Evolutionary conservation across 2,113 vertebrate species (phyloP), one percentile per base, ranked within the genome.

Genomic region (Pelvicachromis taeniatus): DNA sequence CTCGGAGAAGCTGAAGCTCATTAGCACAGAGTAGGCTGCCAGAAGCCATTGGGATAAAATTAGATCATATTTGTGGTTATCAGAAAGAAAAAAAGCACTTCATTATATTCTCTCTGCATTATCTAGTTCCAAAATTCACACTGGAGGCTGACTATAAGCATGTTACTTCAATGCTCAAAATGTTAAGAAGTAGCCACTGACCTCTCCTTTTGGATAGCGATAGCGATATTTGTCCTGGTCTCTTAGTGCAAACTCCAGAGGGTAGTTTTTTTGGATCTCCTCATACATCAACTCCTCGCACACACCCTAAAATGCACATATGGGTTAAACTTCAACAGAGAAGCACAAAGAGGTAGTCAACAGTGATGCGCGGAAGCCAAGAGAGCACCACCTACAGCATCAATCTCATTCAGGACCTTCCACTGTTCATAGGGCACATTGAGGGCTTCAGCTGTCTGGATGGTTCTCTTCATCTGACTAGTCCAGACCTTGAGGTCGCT

Each of bases 201-300:
- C 99, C 97, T 99, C 99, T 89, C 99, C 99, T 90, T 99, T 99
- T 1, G 99, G 99, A 87, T 99, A 99, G 23, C 99, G 97, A 92
- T 99, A 99, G 92, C 98, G 97, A 93, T 99, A 99, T 90, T 99
- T 99, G 96, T 99, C 99, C 94, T 99, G 98, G 92, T 99, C 99
- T 90, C 99, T 96, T 89, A 99, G 92, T 53, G 99, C 99, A 92
- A 99, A 99, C 92, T 99, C 99, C 89, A 98, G 95, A 0, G 98
- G 98, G 31, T 95, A 97, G 83, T 97, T 94, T 61, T 96, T 97
- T 95, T 99, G 99, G 91, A 99, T 99, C 94, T 99, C 99, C 90
- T 99, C 99, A 0, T 99, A 99, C 82, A 97, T 99, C 97, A 99
- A 96, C 92, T 99, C 99, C 93, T 99, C 99, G 92, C 99, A 99